These are phyloP conservation scores for Butastur rufipennis DNA, from an alignment of 2,113 vertebrate genomes.

Conservation along the genomic window DNA sequence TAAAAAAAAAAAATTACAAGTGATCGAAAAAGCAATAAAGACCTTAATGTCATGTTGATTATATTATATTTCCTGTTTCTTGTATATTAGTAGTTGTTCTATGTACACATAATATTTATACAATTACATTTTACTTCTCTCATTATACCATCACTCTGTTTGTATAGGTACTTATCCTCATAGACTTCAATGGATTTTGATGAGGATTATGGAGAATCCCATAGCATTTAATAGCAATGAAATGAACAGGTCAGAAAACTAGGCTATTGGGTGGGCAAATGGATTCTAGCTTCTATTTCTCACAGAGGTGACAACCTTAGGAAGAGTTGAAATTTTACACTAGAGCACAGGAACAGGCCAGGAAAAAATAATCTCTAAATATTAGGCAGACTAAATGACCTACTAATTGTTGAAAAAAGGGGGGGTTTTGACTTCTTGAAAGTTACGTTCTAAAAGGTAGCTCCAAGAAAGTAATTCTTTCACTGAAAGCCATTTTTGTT, in stretches of 20 bases:
- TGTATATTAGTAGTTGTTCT: not conserved
- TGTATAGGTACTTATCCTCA: not conserved
- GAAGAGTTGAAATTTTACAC: not conserved
- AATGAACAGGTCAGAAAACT: not conserved
- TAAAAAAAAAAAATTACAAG: not conserved
- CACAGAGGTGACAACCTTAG: not conserved
- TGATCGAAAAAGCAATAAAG: not conserved
- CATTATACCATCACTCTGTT: not conserved
- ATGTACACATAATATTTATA: not conserved
- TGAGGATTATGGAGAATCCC: not conserved
- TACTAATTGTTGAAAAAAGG: not conserved
- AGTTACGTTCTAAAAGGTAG: accelerated
- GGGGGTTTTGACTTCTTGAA: not conserved
- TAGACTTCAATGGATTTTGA: not conserved
- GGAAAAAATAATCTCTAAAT: not conserved
- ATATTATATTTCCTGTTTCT: not conserved
- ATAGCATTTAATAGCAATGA: not conserved
- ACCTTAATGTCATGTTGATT: not conserved
- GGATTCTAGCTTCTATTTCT: not conserved
- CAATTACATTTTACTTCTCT: not conserved
- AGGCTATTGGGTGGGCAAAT: not conserved
- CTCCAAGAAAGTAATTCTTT: not conserved
- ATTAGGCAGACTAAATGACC: not conserved
- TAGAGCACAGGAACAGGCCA: not conserved
- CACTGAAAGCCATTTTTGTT: not conserved